Evolutionary conservation across 2,113 vertebrate genomes (phyloP).

Genomic region (Ceyx melanurus): DNA sequence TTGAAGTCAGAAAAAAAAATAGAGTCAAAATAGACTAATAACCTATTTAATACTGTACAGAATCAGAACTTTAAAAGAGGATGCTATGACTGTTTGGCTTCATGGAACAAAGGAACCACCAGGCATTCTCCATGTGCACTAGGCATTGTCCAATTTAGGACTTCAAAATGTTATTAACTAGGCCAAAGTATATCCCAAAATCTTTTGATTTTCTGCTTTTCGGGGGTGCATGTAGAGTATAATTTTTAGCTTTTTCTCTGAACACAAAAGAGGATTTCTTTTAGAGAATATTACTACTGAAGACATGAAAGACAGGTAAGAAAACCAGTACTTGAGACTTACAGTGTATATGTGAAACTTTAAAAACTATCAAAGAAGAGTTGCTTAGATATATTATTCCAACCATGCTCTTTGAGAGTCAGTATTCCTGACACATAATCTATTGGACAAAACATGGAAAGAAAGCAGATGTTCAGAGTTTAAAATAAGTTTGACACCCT

Average conservation of each 20-base stretch:
- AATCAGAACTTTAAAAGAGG: not conserved
- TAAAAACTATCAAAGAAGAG: not conserved
- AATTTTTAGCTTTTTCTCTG: not conserved
- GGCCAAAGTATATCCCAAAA: not conserved
- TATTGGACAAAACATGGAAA: not conserved
- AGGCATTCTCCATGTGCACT: not conserved
- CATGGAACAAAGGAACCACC: not conserved
- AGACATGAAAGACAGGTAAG: not conserved
- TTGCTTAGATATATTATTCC: not conserved
- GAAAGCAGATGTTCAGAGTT: not conserved
- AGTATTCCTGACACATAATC: not conserved
- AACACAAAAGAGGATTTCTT: not conserved
- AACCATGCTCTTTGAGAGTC: not conserved
- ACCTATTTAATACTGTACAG: not conserved
- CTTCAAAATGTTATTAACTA: not conserved
- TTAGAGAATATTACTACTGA: not conserved
- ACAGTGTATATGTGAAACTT: not conserved
- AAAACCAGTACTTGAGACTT: not conserved
- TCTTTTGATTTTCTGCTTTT: not conserved
- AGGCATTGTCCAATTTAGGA: not conserved
- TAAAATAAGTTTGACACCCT: not conserved
- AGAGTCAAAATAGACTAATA: not conserved
- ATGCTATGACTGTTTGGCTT: not conserved
- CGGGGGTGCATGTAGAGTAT: not conserved
- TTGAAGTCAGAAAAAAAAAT: not conserved